Evolutionary conservation across 1,140 invertebrate species (phyloP), one percentile per base, ranked within the genome.

Genomic region (Pseudomyrmex dendroicus): DNA sequence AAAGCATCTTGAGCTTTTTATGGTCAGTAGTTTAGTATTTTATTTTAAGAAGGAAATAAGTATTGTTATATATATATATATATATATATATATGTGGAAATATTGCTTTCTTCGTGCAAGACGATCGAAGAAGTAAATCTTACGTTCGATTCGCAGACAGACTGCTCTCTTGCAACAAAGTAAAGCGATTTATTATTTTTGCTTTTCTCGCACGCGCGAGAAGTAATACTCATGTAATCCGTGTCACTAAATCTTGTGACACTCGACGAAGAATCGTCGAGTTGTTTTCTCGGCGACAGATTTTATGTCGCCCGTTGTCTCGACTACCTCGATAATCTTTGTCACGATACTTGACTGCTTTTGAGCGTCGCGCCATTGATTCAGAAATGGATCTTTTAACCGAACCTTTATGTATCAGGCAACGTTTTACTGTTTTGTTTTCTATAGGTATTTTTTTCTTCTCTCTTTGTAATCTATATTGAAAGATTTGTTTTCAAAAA

Each of bases 251-350:
- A 78, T 78, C 44, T 78, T 48, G 13, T 10, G 66, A 68, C 48
- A 52, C 12, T 12, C 48, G 48, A 22, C 25, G n/a, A 17, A 20
- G 17, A 15, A 78, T 52, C n/a, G 44, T 70, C 44, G 48, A 78
- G 64, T 78, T 70, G 35, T 46, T 77, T 68, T 77, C 63, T 56
- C 35, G 10, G 13, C n/a, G 20, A 78, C 54, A 70, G 44, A 78
- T 70, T 1, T 22, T 17, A 70, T 48, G 35, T 57, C 66, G 20
- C 50, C 13, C 25, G 52, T 67, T 56, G 44, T 62, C 46, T 52
- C n/a, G 4, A 61, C 59, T 63, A 44, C 68, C 15, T 46, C 22
- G 20, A 67, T n/a, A n/a, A 59, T 46, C 22, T 66, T 66, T 8
- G 48, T 44, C 46, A 74, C n/a, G 48, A 12, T 50, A 12, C 20